Evolutionary conservation across 2,888 invertebrate genomes (phyloP).

Genomic region (Serripes groenlandicus): DNA sequence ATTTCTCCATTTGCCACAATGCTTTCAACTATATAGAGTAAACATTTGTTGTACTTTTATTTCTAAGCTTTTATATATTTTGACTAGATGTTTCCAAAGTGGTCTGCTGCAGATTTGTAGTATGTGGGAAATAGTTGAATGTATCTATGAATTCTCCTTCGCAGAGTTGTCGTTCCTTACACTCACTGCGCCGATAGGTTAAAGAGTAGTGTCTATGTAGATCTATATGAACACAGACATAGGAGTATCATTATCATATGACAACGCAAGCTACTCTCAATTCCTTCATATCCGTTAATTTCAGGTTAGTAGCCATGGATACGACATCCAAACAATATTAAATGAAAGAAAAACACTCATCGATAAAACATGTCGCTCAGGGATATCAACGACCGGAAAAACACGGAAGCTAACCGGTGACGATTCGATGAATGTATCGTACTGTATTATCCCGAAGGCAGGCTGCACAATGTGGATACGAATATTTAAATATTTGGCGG

Average conservation of each 20-base stretch:
- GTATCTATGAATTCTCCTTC: too few species aligned
- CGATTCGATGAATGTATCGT: slow-evolving; percentile 41
- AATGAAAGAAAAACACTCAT: too few species aligned
- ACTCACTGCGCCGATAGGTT: too few species aligned
- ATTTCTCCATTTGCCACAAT: not conserved
- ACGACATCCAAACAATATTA: too few species aligned
- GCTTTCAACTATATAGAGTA: not conserved
- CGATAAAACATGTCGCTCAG: too few species aligned
- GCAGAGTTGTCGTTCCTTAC: too few species aligned
- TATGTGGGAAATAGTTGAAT: not conserved
- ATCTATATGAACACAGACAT: too few species aligned
- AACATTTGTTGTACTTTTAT: not conserved
- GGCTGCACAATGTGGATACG: slow-evolving; percentile 76
- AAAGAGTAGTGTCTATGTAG: too few species aligned
- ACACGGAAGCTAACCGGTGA: slow-evolving; percentile 41
- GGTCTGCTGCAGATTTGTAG: not conserved
- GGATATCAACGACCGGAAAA: not conserved
- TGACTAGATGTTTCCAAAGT: not conserved
- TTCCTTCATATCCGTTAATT: too few species aligned
- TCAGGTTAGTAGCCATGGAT: too few species aligned
- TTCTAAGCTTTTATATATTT: not conserved
- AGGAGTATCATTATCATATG: too few species aligned
- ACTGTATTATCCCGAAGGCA: slow-evolving; percentile 74
- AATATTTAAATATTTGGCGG: slow-evolving; percentile 66
- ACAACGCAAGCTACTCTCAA: too few species aligned